Evolutionary conservation across 2,888 invertebrate species (phyloP).

Genomic region (Cactoblastis cactorum): DNA sequence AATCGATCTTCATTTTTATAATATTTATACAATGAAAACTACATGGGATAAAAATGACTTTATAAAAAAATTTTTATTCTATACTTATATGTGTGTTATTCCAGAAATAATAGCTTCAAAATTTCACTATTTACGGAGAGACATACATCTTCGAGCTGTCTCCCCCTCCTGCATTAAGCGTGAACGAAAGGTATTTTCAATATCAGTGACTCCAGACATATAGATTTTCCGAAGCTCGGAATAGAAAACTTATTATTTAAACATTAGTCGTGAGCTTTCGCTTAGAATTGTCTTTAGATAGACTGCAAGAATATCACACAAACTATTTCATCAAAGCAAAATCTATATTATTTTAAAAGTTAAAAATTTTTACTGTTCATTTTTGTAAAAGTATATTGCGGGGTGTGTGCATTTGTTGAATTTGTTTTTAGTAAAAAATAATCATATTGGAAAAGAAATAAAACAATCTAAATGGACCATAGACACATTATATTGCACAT

Average conservation of each 20-base stretch:
- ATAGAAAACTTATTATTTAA: constrained; percentile 19
- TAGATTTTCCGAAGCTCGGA: constrained; percentile 16
- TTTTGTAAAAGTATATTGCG: too few species aligned
- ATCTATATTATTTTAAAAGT: not conserved
- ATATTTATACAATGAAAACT: too few species aligned
- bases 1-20: too few species aligned
- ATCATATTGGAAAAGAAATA: too few species aligned
- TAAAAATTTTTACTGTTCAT: too few species aligned
- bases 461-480: too few species aligned
- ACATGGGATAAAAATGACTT: too few species aligned
- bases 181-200: constrained; percentile 9
- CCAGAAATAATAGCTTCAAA: not conserved
- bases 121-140: not conserved
- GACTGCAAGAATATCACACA: not conserved
- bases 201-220: constrained; percentile 8
- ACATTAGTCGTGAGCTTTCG: constrained; percentile 11
- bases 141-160: not conserved
- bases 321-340: not conserved
- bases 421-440: too few species aligned
- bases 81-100: not conserved
- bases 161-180: constrained; percentile 6
- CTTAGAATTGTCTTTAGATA: not conserved
- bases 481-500: not conserved
- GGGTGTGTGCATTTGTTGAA: too few species aligned
- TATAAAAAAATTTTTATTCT: not conserved